Conservation (phyloP, 2,888 invertebrate species). For the Bursaphelenchus okinawaensis region DNA sequence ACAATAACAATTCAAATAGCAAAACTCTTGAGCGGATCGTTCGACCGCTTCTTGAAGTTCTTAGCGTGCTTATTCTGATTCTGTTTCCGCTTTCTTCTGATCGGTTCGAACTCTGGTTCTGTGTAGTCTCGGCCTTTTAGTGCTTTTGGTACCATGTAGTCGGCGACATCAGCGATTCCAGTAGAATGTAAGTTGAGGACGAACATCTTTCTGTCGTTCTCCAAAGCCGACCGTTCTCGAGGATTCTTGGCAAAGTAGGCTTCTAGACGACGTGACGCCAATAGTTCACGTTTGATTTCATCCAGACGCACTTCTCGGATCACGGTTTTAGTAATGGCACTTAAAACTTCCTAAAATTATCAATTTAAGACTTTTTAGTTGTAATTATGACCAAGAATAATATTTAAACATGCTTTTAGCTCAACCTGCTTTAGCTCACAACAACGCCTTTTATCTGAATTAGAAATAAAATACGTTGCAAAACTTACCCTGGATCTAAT, state of each 20-base stretch:
- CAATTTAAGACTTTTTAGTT: too few relatives aligned
- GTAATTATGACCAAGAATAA: too few relatives aligned
- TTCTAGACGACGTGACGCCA: constrained; percentile 70
- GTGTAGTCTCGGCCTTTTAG: constrained; percentile 37
- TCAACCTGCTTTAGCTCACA: too few relatives aligned
- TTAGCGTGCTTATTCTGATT: constrained; percentile 13
- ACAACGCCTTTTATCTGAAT: too few relatives aligned
- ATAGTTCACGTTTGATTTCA: constrained; percentile 87
- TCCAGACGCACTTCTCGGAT: constrained; percentile 86
- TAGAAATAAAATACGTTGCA: constrained; percentile 2
- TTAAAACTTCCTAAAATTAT: constrained; percentile 83
- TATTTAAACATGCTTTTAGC: too few relatives aligned
- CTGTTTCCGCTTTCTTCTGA: constrained; percentile 8
- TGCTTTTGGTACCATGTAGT: constrained; percentile 54
- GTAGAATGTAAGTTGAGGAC: constrained; percentile 41
- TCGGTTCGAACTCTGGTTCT: neutral
- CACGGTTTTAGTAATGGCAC: constrained; percentile 84
- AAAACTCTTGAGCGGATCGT: constrained; percentile 44
- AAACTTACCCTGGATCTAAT: constrained; percentile 72
- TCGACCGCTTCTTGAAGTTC: constrained; percentile 36
- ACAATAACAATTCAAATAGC: constrained; percentile 29
- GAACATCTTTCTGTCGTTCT: constrained; percentile 47
- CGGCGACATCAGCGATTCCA: constrained; percentile 52
- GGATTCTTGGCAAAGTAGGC: constrained; percentile 51
- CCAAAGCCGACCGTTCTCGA: constrained; percentile 45